These are phyloP conservation scores for Malacosoma neustria DNA, from an alignment of 2,888 invertebrate genomes.

Conservation along the genomic window DNA sequence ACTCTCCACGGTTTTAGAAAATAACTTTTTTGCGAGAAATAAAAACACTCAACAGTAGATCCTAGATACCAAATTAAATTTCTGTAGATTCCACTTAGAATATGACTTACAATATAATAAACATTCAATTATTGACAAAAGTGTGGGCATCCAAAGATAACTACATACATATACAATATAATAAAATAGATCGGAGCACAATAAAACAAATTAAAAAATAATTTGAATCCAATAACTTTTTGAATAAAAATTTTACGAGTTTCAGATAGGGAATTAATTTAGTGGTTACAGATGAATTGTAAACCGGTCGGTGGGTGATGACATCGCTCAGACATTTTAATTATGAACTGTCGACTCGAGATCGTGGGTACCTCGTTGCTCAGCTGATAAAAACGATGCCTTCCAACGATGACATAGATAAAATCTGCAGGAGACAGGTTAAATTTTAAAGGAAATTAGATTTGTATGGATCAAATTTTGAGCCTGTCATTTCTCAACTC, in stretches of 20 bases:
- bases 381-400: constrained; percentile 51
- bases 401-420: constrained; percentile 50
- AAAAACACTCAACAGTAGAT: too few species aligned
- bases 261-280: constrained; percentile 58
- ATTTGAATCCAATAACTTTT: constrained; percentile 26
- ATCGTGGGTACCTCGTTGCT: constrained; percentile 36
- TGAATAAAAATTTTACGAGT: constrained; percentile 40
- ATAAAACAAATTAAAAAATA: constrained; percentile 13
- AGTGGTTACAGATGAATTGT: constrained; percentile 45
- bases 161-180: too few species aligned
- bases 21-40: too few species aligned
- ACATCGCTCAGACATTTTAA: constrained; percentile 66
- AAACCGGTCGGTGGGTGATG: constrained; percentile 40
- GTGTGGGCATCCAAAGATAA: too few species aligned
- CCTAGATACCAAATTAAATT: too few species aligned
- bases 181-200: constrained; percentile 11
- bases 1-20: too few species aligned
- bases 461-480: constrained; percentile 53
- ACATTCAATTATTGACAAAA: too few species aligned
- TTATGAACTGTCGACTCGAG: constrained; percentile 61
- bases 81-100: too few species aligned
- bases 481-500: constrained; percentile 25
- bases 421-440: constrained; percentile 59
- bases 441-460: constrained; percentile 62
- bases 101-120: too few species aligned